These are phyloP conservation scores for Nycticorax nycticorax DNA, from an alignment of 2,113 vertebrate species.

Conservation along the genomic window DNA sequence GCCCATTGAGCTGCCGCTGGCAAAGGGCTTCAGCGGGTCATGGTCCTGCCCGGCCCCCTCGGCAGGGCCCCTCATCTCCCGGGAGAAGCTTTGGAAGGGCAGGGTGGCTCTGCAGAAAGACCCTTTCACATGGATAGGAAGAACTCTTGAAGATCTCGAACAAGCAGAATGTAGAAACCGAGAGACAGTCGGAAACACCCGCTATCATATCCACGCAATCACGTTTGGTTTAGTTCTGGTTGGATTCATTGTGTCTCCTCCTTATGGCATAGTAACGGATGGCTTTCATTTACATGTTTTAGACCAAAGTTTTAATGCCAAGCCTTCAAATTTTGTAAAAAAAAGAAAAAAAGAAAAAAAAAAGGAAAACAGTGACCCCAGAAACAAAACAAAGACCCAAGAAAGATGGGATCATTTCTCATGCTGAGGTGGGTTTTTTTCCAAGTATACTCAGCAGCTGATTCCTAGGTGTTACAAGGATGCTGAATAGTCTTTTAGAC, in stretches of 20 bases:
- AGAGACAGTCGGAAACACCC: constrained; percentile 13
- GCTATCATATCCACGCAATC: background rate
- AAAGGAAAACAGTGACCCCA: background rate
- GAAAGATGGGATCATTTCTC: constrained; percentile 52
- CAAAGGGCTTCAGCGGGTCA: background rate
- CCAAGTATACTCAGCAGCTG: constrained; percentile 22
- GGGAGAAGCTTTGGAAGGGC: constrained; percentile 81
- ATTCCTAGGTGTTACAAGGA: constrained; percentile 12
- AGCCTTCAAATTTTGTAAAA: constrained; percentile 68
- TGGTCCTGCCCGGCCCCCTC: background rate
- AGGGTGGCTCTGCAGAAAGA: constrained; percentile 68
- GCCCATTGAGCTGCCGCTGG: background rate
- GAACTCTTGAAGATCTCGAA: constrained; percentile 58
- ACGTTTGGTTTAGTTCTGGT: background rate
- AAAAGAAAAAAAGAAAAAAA: background rate
- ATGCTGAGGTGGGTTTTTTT: background rate
- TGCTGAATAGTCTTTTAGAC: constrained; percentile 35
- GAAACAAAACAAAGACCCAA: background rate
- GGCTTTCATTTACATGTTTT: constrained; percentile 67
- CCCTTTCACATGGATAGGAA: constrained; percentile 70
- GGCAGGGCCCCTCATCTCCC: constrained; percentile 6
- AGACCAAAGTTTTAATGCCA: constrained; percentile 77
- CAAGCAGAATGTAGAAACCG: constrained; percentile 33
- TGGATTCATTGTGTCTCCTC: background rate
- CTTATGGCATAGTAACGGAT: background rate